These are phyloP conservation scores for Clistopyga incitator DNA, from an alignment of 2,888 invertebrate genomes.

Conservation along the genomic window DNA sequence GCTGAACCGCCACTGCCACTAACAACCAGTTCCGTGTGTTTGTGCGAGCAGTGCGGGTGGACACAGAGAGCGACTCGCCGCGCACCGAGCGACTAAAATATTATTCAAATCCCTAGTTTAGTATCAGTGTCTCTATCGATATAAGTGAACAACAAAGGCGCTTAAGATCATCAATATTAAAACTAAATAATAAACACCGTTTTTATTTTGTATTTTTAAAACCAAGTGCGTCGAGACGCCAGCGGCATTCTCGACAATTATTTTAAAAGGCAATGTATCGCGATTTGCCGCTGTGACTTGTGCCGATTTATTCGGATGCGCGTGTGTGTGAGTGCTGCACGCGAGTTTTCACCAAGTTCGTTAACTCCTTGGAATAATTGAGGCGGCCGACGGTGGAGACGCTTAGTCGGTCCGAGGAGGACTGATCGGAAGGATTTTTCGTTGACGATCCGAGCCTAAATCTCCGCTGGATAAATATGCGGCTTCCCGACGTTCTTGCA, in stretches of 20 bases:
- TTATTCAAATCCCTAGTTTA: neutral
- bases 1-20: constrained; percentile 66
- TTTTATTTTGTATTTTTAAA: neutral
- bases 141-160: neutral
- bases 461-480: constrained; percentile 74
- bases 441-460: constrained; percentile 17
- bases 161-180: neutral
- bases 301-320: constrained; percentile 63
- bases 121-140: neutral
- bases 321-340: constrained; percentile 69
- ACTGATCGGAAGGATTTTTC: constrained; percentile 4
- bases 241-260: constrained; percentile 26
- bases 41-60: constrained; percentile 73
- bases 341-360: constrained; percentile 23
- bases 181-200: neutral
- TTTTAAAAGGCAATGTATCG: constrained; percentile 55
- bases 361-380: constrained; percentile 54
- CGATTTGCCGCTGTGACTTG: constrained; percentile 45
- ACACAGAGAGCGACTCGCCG: constrained; percentile 55
- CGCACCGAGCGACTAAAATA: constrained; percentile 45
- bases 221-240: constrained; percentile 46
- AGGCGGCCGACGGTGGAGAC: constrained; percentile 14
- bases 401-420: constrained; percentile 1
- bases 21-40: constrained; percentile 73
- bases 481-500: constrained; percentile 78